Base-by-base conservation (phyloP, 1,140 invertebrate species). In the Argopecten irradians region DNA sequence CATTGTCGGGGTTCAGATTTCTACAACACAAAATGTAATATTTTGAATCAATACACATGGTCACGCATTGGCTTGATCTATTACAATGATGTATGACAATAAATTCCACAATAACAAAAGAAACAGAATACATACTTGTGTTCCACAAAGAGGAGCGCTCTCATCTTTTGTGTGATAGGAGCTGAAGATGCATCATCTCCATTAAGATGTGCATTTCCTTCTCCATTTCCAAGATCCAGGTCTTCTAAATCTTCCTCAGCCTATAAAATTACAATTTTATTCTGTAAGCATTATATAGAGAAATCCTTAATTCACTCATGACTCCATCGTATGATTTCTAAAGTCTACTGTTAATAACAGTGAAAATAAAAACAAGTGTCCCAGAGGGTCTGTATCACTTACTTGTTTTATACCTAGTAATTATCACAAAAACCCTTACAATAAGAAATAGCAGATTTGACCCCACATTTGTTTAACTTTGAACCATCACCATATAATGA, bases 1-100 rank as follows among this genome's bases (percentile, higher is more conserved):
- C 98, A 96, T 98, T 97, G 86, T 97, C 97, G 39, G 97, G 96
- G 96, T 98, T 98, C 5, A 99, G 95, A 95, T 98, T 96, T 93
- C 97, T 98, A 86, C 28, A 91, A 84, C 82, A 84, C 84, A 88
- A 88, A 36, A 89, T 35, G 28, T 39, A 71, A 85, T 22, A n/a
- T 2, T 85, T 13, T 1, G 35, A n/a, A 36, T 35, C n/a, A n/a
- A n/a, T n/a, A n/a, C n/a, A n/a, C n/a, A 34, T 32, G 33, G 22
- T 55, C 28, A 35, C 16, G 36, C 16, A 89, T 9, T 11, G 28
- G 22, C 19, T 55, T 71, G 1, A 34, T n/a, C 33, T 14, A 82
- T 5, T 32, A 3, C 33, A n/a, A 34, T 22, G 14, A 87, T 41
- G 1, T 39, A 36, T 0, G 9, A 85, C 34, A 55, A 34, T 11